phyloP scores from a whole-genome alignment of 2,888 invertebrate genomes.

The Drosophila macrospina region DNA sequence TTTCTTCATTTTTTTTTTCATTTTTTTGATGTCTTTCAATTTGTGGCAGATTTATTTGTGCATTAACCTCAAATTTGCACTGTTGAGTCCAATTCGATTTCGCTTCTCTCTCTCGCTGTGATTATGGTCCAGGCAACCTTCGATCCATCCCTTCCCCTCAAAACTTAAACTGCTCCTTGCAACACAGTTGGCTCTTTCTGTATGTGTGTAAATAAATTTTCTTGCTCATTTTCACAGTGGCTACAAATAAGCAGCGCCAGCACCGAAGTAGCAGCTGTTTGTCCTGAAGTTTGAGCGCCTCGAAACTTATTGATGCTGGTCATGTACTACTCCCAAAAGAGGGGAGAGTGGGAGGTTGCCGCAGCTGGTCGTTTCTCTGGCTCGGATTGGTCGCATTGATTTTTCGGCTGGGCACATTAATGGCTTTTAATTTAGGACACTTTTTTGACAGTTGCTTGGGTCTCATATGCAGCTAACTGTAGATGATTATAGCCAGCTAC shows the following conservation, averaged over 20 bases:
- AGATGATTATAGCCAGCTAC: conserved; percentile 40
- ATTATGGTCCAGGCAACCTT: conserved; percentile 46
- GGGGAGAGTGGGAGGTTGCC: conserved; percentile 6
- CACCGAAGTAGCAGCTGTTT: conserved; percentile 58
- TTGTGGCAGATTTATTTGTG: conserved; percentile 77
- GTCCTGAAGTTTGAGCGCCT: conserved; percentile 50
- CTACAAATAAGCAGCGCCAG: conserved; percentile 26
- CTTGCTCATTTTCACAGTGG: conserved; percentile 63
- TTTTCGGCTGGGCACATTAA: conserved; percentile 64
- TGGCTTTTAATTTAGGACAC: conserved; percentile 67
- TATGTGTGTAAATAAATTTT: conserved; percentile 66
- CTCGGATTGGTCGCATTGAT: conserved; percentile 57
- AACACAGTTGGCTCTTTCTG: conserved; percentile 23
- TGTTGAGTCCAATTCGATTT: conserved; percentile 58
- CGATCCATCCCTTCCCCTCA: not conserved
- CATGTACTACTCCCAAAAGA: conserved; percentile 58
- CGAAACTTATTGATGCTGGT: conserved; percentile 74
- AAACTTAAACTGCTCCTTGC: conserved; percentile 52
- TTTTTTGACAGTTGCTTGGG: conserved; percentile 61
- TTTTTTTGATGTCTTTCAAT: conserved; percentile 74
- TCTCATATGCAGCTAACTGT: conserved; percentile 27
- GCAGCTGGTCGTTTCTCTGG: conserved; percentile 62
- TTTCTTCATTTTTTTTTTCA: no score
- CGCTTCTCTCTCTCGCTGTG: conserved; percentile 43
- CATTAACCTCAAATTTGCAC: conserved; percentile 78